Base-by-base conservation (phyloP, 2,113 vertebrate species). In the Anseranas semipalmata region DNA sequence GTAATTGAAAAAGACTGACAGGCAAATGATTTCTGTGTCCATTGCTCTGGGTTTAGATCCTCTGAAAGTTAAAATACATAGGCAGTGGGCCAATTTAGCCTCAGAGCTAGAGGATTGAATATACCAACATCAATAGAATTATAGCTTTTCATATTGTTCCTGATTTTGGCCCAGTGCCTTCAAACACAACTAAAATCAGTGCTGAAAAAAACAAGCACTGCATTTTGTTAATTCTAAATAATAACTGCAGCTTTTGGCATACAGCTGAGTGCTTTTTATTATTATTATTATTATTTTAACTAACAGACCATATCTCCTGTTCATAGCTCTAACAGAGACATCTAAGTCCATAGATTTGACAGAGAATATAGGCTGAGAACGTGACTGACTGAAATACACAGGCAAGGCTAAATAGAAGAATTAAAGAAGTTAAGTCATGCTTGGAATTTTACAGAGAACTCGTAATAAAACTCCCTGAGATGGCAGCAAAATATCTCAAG, bases 1-100 rank as follows among this genome's bases (percentile, higher is more conserved):
- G 73, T 65, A 93, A 95, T 89, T 96, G 91, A 92, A 93, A 92
- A 90, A 83, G 83, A 92, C 79, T 90, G 96, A 92, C 76, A 89
- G 46, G 46, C 39, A 93, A 92, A 87, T 87, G n/a, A 46, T 91
- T 97, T 96, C 71, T 73, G 27, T 52, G 70, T 81, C 93, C 86
- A 89, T 79, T 94, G 70, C 90, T 92, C 80, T 77, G 52, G 67
- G 63, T 94, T 75, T 80, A 93, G 75, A 92, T 85, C n/a, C 68
- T 91, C 88, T 85, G 85, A 85, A 93, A 96, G 84, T 21, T 93
- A 58, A 94, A 91, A 90, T 95, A 53, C 39, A 76, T 13, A 68
- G 87, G 94, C 89, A 94, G 27, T 5, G 9, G 46, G 70, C 92
- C 95, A 96, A 48, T 66, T 46, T 80, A 91, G 62, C 58, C 46